Evolutionary conservation across 2,113 vertebrate genomes (phyloP), one percentile per base, ranked within the genome.

Genomic region (Asarcornis scutulata): DNA sequence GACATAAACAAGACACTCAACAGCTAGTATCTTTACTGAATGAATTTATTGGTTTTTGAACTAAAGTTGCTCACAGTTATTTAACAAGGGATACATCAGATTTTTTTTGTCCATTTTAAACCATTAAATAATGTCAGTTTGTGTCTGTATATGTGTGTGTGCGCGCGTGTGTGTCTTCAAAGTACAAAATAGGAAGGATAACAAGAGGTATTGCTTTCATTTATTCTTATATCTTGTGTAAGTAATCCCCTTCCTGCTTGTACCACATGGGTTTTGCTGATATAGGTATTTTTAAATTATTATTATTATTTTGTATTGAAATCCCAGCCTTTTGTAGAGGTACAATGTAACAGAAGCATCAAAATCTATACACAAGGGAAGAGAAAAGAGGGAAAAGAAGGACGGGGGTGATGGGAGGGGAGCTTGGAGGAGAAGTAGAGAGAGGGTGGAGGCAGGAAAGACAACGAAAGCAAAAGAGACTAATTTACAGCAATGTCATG

Each of bases 61-160:
- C 98, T 98, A 98, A 98, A 98, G 98, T 98, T 98, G 99, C 98
- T 99, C 99, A 99, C 99, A 99, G 98, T 99, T 99, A 98, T 98
- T 97, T 98, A 98, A 98, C 98, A 99, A 98, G 98, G 98, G 98
- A 98, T 98, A 99, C 99, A 99, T 98, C 93, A 96, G 97, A 95
- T 97, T 98, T 98, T 98, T 98, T 98, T 97, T 96, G 97, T 98
- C 99, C 98, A 85, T 95, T 95, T 96, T 96, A 96, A 97, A 97
- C 98, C 98, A 98, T 98, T 98, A 98, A 98, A 98, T 98, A 98
- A 97, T 73, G 94, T 96, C 95, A 86, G 97, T 91, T 97, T 97
- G 98, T 97, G 96, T 96, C 94, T 80, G 97, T 91, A 94, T 97
- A 97, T 96, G 97, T 93, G 93, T 96, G 94, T 97, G 96, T 96